Evolutionary conservation across 2,113 vertebrate species (phyloP), one percentile per base, ranked within the genome.

Genomic region (Chaetorhynchus papuensis): DNA sequence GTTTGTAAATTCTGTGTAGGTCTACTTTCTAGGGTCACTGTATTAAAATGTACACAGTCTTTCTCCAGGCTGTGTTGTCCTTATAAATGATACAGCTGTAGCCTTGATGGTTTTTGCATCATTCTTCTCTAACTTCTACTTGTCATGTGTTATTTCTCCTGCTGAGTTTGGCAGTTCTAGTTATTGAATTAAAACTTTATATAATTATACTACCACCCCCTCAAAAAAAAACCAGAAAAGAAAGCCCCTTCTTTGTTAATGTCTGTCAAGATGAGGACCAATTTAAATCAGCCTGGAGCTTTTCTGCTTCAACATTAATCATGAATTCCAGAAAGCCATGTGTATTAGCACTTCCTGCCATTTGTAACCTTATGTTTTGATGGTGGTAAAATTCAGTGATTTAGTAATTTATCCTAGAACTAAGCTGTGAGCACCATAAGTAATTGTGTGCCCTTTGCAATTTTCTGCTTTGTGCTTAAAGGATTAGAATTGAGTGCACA

Each of bases 271-370:
- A 61, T 49, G 18, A 83, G 20, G 66, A 39, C 54, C 45, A 78
- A 88, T 86, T 93, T 85, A 88, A 87, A 87, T 86, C 56, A 86
- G 59, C 82, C 81, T 61, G 35, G n/a, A 89, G 85, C 85, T 42
- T 45, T 93, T 88, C 53, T 88, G 10, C 57, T 91, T 92, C 68
- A 89, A 12, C 35, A 56, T 89, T 72, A 96, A 64, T 91, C 39
- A 91, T 19, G 33, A 56, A 26, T 35, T 81, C 59, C 60, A 27
- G 68, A 87, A 92, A 87, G 12, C 47, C 30, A 18, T 66, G 31
- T 35, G 7, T 61, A 69, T 92, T 60, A 94, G 28, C 49, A 72
- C 35, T 35, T 90, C 52, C 76, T 86, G 39, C 44, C 23, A 63
- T 72, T 95, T 6, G 3, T 81, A 37, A 88, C 4, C 21, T 56